Evolutionary conservation across 2,888 invertebrate species (phyloP).

Genomic region (Lissocephala sabroskyi): DNA sequence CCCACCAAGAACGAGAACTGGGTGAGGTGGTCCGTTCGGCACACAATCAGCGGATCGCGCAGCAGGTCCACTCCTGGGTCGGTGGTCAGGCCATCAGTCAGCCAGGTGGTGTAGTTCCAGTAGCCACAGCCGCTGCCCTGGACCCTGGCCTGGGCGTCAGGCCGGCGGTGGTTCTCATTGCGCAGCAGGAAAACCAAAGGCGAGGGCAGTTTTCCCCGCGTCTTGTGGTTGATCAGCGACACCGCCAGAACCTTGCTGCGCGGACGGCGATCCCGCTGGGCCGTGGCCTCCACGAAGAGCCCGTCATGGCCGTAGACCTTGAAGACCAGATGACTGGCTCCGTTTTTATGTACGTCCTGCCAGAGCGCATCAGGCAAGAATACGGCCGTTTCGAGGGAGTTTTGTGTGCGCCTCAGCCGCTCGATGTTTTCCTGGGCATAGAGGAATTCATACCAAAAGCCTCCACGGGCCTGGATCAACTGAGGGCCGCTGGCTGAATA

Average conservation of each 20-base stretch:
- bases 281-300: slow-evolving; percentile 74
- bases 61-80: slow-evolving; percentile 23
- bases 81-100: slow-evolving; percentile 73
- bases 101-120: slow-evolving; percentile 79
- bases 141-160: slow-evolving; percentile 13
- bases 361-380: slow-evolving; percentile 74
- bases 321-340: slow-evolving; percentile 71
- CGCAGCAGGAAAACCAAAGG: slow-evolving; percentile 74
- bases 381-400: slow-evolving; percentile 74
- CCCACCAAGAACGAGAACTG: slow-evolving; percentile 76
- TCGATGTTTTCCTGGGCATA: slow-evolving; percentile 70
- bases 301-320: slow-evolving; percentile 75
- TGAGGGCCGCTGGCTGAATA: slow-evolving; percentile 25
- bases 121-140: slow-evolving; percentile 74
- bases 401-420: slow-evolving; percentile 72
- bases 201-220: slow-evolving; percentile 72
- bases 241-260: slow-evolving; percentile 76
- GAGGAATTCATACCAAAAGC: slow-evolving; percentile 68
- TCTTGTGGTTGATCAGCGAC: slow-evolving; percentile 76
- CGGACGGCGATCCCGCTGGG: slow-evolving; percentile 49
- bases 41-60: slow-evolving; percentile 68
- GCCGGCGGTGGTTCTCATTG: slow-evolving; percentile 41
- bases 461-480: slow-evolving; percentile 22
- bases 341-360: slow-evolving; percentile 1
- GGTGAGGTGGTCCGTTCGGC: slow-evolving; percentile 76